Evolutionary conservation across 2,113 vertebrate genomes (phyloP).

Genomic region (Poicephalus meyeri): DNA sequence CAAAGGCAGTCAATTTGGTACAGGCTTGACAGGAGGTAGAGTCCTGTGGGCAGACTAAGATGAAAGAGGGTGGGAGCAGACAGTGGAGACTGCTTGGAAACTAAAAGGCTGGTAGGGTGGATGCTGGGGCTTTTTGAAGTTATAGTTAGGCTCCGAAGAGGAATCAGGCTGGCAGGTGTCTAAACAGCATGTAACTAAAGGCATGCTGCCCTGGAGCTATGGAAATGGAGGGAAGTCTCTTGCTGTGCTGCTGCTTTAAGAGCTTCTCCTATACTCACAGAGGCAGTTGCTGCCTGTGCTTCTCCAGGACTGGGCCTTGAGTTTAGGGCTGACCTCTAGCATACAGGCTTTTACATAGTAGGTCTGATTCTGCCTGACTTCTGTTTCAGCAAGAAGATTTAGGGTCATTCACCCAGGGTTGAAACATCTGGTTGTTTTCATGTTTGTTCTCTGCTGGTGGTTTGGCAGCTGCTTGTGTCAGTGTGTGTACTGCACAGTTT

Average conservation of each 20-base stretch:
- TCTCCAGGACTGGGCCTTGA: neutral
- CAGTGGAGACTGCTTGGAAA: neutral
- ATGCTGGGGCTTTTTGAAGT: neutral
- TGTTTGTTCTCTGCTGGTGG: neutral
- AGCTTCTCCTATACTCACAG: neutral
- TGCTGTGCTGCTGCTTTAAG: neutral
- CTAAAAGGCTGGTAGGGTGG: neutral
- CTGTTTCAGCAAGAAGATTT: neutral
- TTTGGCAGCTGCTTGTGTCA: neutral
- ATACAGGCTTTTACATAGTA: neutral
- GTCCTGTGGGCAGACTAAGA: neutral
- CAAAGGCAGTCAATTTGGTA: neutral
- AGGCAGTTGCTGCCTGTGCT: neutral
- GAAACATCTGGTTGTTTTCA: neutral
- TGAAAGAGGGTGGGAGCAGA: neutral
- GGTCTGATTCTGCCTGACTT: neutral
- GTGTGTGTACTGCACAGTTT: fast-evolving
- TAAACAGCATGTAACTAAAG: neutral
- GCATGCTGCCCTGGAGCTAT: neutral
- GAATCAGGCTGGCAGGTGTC: neutral
- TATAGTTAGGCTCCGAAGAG: neutral
- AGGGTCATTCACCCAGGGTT: neutral
- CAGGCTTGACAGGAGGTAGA: neutral
- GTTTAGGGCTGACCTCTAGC: neutral
- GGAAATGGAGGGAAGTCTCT: neutral